phyloP scores from a whole-genome alignment of 2,888 invertebrate genomes.

The Apodemia duryi region DNA sequence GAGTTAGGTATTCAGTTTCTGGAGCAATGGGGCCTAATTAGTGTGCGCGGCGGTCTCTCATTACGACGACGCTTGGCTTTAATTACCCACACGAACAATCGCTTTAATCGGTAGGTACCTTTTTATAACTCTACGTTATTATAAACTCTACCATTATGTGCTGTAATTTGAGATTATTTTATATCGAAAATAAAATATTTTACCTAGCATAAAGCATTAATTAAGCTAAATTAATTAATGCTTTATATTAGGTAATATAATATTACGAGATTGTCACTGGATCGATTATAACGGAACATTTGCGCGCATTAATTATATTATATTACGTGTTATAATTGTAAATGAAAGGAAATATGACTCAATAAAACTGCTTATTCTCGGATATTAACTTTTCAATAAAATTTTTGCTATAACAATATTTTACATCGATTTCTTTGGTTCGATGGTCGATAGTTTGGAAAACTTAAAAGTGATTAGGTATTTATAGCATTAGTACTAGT shows the following conservation, averaged over 20 bases:
- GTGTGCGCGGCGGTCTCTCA: constrained; percentile 53
- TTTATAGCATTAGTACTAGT: no score
- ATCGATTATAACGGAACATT: not conserved
- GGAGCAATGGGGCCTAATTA: constrained; percentile 60
- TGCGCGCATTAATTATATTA: not conserved
- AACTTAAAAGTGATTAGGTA: no score
- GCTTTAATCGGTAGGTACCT: constrained; percentile 33
- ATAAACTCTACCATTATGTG: constrained; percentile 1
- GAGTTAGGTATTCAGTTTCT: constrained; percentile 59
- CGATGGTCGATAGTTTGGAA: no score
- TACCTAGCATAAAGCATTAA: not conserved
- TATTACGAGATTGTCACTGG: not conserved
- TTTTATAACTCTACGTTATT: constrained; percentile 23
- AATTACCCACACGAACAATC: constrained; percentile 59
- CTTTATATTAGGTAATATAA: not conserved
- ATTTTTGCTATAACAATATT: no score
- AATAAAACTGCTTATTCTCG: not conserved
- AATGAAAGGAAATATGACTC: not conserved
- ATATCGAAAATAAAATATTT: constrained; percentile 1
- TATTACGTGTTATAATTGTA: not conserved
- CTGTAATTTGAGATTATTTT: constrained; percentile 10
- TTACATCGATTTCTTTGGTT: no score
- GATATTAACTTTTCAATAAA: no score
- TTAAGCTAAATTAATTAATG: not conserved
- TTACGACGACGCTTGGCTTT: constrained; percentile 53